phyloP scores from a whole-genome alignment of 2,113 vertebrate species.

The Pica pica region DNA sequence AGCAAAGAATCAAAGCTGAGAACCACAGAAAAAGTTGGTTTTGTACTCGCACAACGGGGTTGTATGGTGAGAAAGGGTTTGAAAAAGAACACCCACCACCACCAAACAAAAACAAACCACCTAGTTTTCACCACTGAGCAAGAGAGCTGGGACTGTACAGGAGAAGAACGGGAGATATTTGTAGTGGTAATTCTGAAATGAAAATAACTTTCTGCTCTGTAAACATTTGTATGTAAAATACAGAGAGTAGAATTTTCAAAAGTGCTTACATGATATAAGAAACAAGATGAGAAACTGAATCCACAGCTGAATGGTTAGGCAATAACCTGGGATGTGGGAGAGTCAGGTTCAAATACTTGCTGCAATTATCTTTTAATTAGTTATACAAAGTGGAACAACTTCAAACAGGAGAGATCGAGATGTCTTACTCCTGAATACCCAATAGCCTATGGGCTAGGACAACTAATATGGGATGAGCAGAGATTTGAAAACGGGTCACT shows the following conservation, averaged over 20 bases:
- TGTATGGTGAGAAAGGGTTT: neutral
- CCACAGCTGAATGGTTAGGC: conserved; percentile 25
- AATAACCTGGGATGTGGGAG: conserved; percentile 51
- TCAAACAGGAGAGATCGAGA: conserved; percentile 49
- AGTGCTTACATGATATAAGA: neutral
- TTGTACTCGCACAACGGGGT: neutral
- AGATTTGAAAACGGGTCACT: conserved; percentile 48
- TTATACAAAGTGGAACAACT: conserved; percentile 64
- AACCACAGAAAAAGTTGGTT: neutral
- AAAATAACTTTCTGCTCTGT: neutral
- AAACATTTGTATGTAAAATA: neutral
- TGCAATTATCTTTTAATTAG: conserved; percentile 65
- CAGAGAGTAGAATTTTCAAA: neutral
- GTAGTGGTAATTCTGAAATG: neutral
- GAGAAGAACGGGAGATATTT: neutral
- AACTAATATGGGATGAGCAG: conserved; percentile 19
- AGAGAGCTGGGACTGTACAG: neutral
- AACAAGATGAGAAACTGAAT: conserved; percentile 19
- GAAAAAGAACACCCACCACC: neutral
- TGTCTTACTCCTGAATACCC: conserved; percentile 33
- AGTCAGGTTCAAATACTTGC: conserved; percentile 48
- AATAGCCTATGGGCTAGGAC: conserved; percentile 50
- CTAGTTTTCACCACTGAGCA: neutral
- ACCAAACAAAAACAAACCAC: neutral
- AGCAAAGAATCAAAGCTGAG: neutral